phyloP scores from a whole-genome alignment of 2,888 invertebrate genomes.

The Drosophila trichaetosa region DNA sequence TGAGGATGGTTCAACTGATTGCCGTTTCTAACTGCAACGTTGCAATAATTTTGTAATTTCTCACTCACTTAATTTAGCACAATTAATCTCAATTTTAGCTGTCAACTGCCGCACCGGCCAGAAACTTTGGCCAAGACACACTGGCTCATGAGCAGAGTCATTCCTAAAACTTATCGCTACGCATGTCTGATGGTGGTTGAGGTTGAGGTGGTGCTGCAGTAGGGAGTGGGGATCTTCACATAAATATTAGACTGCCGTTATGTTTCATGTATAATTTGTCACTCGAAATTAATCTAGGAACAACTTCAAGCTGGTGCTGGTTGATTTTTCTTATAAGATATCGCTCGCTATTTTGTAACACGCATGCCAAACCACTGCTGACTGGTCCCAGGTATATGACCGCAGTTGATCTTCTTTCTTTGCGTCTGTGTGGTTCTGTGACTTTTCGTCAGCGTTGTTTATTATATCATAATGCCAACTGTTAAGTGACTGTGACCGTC shows the following conservation, averaged over 20 bases:
- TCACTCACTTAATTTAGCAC: slow-evolving; percentile 81
- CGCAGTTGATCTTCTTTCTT: slow-evolving; percentile 44
- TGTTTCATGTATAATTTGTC: slow-evolving; percentile 74
- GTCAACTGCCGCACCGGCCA: slow-evolving; percentile 60
- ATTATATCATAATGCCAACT: slow-evolving; percentile 70
- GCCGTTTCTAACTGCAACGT: slow-evolving; percentile 72
- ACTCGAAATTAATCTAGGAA: slow-evolving; percentile 73
- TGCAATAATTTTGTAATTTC: slow-evolving; percentile 80
- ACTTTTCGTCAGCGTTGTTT: slow-evolving; percentile 57
- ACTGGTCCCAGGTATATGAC: slow-evolving; percentile 31
- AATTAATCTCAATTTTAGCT: slow-evolving; percentile 82
- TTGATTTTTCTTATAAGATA: slow-evolving; percentile 55
- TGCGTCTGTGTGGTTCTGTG: slow-evolving; percentile 21
- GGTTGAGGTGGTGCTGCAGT: slow-evolving; percentile 5
- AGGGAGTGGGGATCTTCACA: slow-evolving; percentile 65
- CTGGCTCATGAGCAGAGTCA: slow-evolving; percentile 22
- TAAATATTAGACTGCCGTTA: slow-evolving; percentile 76
- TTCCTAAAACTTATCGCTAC: slow-evolving; percentile 50
- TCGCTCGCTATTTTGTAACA: slow-evolving; percentile 38
- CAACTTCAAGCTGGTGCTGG: slow-evolving; percentile 42
- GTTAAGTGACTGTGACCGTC: slow-evolving; percentile 76
- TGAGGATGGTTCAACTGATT: slow-evolving; percentile 73
- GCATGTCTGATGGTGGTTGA: slow-evolving; percentile 39
- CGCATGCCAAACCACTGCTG: slow-evolving; percentile 41
- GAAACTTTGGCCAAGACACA: slow-evolving; percentile 26